Evolutionary conservation across 1,140 invertebrate species (phyloP), one percentile per base, ranked within the genome.

Genomic region (Hypothenemus hampei): DNA sequence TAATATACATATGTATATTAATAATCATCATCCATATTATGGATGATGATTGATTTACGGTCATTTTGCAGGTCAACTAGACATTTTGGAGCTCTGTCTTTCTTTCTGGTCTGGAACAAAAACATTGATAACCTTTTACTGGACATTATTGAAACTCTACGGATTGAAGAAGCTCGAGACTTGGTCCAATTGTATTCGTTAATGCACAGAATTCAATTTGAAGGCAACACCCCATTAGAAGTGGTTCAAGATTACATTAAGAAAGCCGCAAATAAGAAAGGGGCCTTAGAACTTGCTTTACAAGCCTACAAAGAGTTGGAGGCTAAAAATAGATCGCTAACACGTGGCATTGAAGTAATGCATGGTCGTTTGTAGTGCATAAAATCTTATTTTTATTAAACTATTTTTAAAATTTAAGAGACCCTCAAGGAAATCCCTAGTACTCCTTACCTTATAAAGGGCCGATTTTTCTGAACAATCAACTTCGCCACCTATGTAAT

Each of bases 51-150:
- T 29, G 26, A 29, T 37, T 7, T 15, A 37, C 6, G 7, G 11
- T 21, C 26, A 4, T 26, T 22, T 41, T 52, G 6, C 19, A 52
- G 49, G 61, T 96, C 92, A 1, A 98, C 95, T 0, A 79, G 96
- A 21, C 93, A 97, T 76, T 98, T 90, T 75, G 96, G 94, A 3
- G 82, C 89, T 0, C 77, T 99, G 71, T 80, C 82, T 0, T 97
- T 97, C 72, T 88, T 93, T 72, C 78, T 93, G n/a, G 82, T 81
- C 4, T 86, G 87, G 81, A 81, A 85, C 58, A 81, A 85, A 60
- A 82, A 82, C 41, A 84, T 93, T 45, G 87, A 94, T 66, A 81
- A 84, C 62, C 73, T 97, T 0, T 71, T 98, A 19, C 66, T 87
- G 10, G 84, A 91, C 57, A 75, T 87, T 65, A 73, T 92, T 3